Evolutionary conservation across 2,113 vertebrate species (phyloP), one percentile per base, ranked within the genome.

Genomic region (Lepisosteus oculatus): DNA sequence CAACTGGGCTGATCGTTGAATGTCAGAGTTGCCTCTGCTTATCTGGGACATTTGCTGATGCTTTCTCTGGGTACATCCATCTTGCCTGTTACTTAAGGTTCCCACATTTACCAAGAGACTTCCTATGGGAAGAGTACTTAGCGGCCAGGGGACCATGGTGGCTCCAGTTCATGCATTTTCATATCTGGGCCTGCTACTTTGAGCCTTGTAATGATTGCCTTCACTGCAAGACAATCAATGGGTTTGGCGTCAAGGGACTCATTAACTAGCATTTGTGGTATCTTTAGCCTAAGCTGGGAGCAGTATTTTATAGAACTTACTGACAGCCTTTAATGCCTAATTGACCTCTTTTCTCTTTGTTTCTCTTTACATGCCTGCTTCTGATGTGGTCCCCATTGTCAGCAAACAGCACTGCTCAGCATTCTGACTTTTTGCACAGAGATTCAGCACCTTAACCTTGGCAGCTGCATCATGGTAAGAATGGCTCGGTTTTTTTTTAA

Each of bases 341-440:
- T 90, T 92, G 88, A 91, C 87, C 87, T 88, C 82, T 86, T 71
- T 14, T 90, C 83, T 89, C 79, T 91, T 84, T 92, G 85, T 89
- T 87, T 91, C 78, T 14, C 78, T 86, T 84, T 87, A 72, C 42
- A 0, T 85, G 67, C 88, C 81, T 87, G 75, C 78, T 84, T 71
- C 79, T 92, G 80, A 86, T 82, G 78, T 79, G 81, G 77, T 92
- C 84, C 86, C 83, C 62, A 0, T 47, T 85, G 89, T 81, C 90
- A 98, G 97, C 97, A 99, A 97, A 97, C 95, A 55, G 93, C 96
- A 45, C 87, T 98, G 76, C 92, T 99, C 87, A 98, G 92, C 86
- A 96, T 99, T 86, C 89, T 99, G 85, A 98, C 96, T 80, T 99
- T 98, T 92, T 99, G 96, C 80, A 88, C 92, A 3, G 95, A 98